phyloP scores from a whole-genome alignment of 1,140 invertebrate species.

The Heliconius eleuchia region DNA sequence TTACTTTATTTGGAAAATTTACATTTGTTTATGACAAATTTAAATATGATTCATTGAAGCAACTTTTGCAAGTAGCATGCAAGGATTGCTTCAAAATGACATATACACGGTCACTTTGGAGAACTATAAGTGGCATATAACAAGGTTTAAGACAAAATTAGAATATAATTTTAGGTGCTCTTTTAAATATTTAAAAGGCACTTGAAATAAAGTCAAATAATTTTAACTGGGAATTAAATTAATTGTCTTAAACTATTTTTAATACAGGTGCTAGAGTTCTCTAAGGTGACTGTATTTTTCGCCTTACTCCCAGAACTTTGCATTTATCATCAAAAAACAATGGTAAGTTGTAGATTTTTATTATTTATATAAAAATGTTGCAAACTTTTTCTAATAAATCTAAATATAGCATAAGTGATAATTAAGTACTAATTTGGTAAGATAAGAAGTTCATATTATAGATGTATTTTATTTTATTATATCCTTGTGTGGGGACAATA shows the following conservation, averaged over 20 bases:
- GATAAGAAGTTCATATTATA: too few species aligned
- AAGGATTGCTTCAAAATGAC: slow-evolving; percentile 50
- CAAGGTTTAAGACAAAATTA: slow-evolving; percentile 31
- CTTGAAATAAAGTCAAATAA: slow-evolving; percentile 18
- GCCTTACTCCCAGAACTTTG: slow-evolving; percentile 31
- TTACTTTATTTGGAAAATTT: background rate
- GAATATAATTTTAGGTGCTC: slow-evolving; percentile 15
- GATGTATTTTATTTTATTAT: too few species aligned
- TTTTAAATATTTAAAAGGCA: slow-evolving; percentile 13
- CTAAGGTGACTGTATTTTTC: slow-evolving; percentile 24
- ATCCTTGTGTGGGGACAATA: too few species aligned
- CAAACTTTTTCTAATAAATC: background rate
- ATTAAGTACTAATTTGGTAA: background rate
- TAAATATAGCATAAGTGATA: background rate
- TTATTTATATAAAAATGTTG: background rate
- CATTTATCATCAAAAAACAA: slow-evolving; percentile 16
- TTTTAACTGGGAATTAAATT: slow-evolving; percentile 2
- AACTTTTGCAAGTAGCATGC: slow-evolving; percentile 47
- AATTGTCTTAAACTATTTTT: slow-evolving; percentile 66
- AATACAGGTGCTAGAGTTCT: slow-evolving; percentile 53
- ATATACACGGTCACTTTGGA: slow-evolving; percentile 35
- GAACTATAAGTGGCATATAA: slow-evolving; percentile 31
- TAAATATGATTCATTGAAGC: slow-evolving; percentile 41
- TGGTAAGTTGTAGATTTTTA: slow-evolving; percentile 26
- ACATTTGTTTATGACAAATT: slow-evolving; percentile 24